Percentiles rank a stretch among this genome's conserved stretches.
These are phyloP conservation scores for Hyposoter dolosus DNA, from an alignment of 2,888 invertebrate genomes.

Conservation along the genomic window DNA sequence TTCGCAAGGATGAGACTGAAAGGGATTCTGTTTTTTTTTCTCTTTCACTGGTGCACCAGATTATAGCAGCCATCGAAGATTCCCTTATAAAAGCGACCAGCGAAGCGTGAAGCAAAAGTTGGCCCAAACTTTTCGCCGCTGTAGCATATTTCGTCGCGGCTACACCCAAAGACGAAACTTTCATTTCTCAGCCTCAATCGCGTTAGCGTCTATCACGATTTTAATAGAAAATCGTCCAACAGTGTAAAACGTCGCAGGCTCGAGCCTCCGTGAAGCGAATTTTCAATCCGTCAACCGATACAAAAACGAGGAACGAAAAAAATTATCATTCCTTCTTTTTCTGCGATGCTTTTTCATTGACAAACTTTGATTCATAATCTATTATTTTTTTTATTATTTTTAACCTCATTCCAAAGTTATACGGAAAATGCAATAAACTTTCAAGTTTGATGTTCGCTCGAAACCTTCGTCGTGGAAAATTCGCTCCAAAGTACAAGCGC, in stretches of 20 bases:
- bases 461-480: background rate
- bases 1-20: conserved; percentile 48
- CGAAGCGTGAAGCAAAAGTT: conserved; percentile 49
- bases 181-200: conserved; percentile 48
- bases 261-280: conserved; percentile 56
- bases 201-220: conserved; percentile 59
- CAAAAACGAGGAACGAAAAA: background rate
- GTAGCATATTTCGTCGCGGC: conserved; percentile 31
- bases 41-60: conserved; percentile 28
- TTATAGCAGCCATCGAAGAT: conserved; percentile 59
- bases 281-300: conserved; percentile 33
- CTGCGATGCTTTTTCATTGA: background rate
- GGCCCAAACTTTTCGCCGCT: conserved; percentile 54
- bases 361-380: background rate
- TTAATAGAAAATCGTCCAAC: conserved; percentile 58
- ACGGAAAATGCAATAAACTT: background rate
- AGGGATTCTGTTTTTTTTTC: conserved; percentile 30
- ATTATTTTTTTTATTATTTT: background rate
- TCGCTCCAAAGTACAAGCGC: conserved; percentile 3
- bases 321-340: background rate
- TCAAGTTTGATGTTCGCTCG: background rate
- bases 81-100: conserved; percentile 63
- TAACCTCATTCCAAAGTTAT: background rate
- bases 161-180: conserved; percentile 43
- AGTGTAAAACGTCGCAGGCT: conserved; percentile 8